Evolutionary conservation across 1,140 invertebrate species (phyloP).

Genomic region (Mya arenaria): DNA sequence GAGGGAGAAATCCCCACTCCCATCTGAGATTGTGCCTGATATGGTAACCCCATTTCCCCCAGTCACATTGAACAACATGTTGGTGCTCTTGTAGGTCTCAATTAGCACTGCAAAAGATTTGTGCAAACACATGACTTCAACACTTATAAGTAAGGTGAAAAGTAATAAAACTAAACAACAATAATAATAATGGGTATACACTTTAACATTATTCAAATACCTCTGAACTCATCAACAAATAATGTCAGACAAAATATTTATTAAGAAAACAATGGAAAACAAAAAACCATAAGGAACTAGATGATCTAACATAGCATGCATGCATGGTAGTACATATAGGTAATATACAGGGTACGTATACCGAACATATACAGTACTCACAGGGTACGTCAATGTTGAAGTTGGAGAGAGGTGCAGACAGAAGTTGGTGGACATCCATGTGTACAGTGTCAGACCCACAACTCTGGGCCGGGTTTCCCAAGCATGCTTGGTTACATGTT

Average conservation of each 20-base stretch:
- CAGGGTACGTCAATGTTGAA: constrained; percentile 33
- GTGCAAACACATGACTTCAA: too few relatives aligned
- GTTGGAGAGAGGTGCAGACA: constrained; percentile 4
- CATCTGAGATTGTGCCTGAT: constrained; percentile 35
- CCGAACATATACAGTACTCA: neutral
- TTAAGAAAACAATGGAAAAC: too few relatives aligned
- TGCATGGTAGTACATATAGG: neutral
- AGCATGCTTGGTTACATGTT: constrained; percentile 42
- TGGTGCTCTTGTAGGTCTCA: constrained; percentile 50
- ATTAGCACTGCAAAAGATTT: constrained; percentile 26
- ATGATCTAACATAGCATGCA: neutral
- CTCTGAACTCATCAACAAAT: too few relatives aligned
- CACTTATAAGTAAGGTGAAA: too few relatives aligned
- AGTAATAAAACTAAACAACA: too few relatives aligned
- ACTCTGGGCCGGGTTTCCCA: constrained; percentile 25
- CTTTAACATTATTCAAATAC: too few relatives aligned
- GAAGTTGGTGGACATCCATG: constrained; percentile 47
- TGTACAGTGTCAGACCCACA: constrained; percentile 50
- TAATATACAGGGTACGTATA: too few relatives aligned
- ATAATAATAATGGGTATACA: too few relatives aligned
- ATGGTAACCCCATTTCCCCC: constrained; percentile 24
- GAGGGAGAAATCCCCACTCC: constrained; percentile 9
- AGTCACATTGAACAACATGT: constrained; percentile 51
- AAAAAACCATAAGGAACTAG: too few relatives aligned
- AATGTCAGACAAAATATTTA: too few relatives aligned